These are phyloP conservation scores for Apostichopus parvimensis DNA, from an alignment of 35 echinoderm and acorn worm species.

Conservation along the genomic window DNA sequence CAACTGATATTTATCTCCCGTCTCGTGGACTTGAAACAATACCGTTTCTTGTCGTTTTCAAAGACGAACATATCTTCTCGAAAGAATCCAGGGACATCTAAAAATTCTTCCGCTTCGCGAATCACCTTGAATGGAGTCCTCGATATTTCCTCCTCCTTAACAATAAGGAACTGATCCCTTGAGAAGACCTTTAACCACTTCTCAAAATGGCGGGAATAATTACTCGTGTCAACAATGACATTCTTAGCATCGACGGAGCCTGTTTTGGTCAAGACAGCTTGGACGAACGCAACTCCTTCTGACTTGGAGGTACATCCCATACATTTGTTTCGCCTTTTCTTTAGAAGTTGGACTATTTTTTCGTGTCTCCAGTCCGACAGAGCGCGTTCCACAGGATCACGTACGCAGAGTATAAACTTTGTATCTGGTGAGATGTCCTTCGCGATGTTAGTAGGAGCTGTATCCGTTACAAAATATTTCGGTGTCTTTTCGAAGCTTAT, in stretches of 20 bases:
- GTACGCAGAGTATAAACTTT: constrained; percentile 89
- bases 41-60: background rate
- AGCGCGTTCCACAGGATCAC: constrained; percentile 71
- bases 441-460: constrained; percentile 63
- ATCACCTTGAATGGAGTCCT: constrained; percentile 55
- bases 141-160: constrained; percentile 63
- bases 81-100: constrained; percentile 65
- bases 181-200: constrained; percentile 82
- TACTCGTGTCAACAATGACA: constrained; percentile 74
- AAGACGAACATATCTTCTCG: constrained; percentile 71
- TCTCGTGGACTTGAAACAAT: constrained; percentile 28
- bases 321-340: background rate
- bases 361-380: constrained; percentile 71
- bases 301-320: background rate
- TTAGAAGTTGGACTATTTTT: background rate
- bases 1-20: background rate
- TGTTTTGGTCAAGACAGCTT: constrained; percentile 43
- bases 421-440: constrained; percentile 54
- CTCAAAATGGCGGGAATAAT: constrained; percentile 71
- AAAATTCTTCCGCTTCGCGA: constrained; percentile 71
- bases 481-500: constrained; percentile 88
- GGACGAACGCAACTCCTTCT: constrained; percentile 58
- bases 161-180: constrained; percentile 63
- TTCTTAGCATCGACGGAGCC: constrained; percentile 73
- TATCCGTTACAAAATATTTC: constrained; percentile 78